Conservation (phyloP, 2,797 vertebrate genomes). For the Phataginus tetradactyla region DNA sequence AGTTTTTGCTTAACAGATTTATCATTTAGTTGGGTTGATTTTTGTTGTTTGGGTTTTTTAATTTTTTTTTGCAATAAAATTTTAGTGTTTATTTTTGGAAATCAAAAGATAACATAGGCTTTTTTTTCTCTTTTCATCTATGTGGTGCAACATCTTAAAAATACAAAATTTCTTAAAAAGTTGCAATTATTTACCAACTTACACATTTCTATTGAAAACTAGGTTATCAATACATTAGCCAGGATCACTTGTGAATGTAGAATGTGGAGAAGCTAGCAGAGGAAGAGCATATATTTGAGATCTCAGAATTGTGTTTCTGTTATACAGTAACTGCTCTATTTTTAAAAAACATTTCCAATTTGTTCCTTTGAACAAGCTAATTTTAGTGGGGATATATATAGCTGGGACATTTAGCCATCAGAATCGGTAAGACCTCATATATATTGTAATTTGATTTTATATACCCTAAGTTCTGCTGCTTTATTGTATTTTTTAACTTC, state of each 20-base stretch:
- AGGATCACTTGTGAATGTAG: background rate
- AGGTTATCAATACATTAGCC: background rate
- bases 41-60: background rate
- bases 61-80: background rate
- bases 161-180: background rate
- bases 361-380: constrained; percentile 31
- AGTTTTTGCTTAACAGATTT: background rate
- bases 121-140: background rate
- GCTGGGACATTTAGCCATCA: background rate
- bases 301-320: background rate
- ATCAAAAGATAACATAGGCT: background rate
- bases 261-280: background rate
- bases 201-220: background rate
- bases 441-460: constrained; percentile 34
- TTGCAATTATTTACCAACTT: background rate
- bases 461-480: background rate
- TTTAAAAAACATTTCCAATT: background rate
- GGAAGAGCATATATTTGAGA: background rate
- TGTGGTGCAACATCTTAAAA: background rate
- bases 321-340: background rate
- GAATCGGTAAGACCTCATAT: background rate
- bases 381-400: background rate
- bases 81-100: constrained; percentile 10
- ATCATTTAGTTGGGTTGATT: background rate
- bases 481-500: constrained; percentile 13